Evolutionary conservation across 2,888 invertebrate species (phyloP).

Genomic region (Campaea margaritaria): DNA sequence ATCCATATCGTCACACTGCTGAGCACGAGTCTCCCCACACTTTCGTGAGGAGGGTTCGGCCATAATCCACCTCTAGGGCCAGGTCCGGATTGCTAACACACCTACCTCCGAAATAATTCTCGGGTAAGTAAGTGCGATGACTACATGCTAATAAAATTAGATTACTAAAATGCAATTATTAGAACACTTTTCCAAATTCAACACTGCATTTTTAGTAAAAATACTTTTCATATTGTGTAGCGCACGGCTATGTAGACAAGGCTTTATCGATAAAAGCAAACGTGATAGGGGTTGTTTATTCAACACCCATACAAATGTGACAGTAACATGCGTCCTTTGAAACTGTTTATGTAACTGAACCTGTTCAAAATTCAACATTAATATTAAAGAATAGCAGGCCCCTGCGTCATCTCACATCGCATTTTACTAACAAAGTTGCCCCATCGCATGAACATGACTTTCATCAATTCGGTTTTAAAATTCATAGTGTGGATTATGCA

Average conservation of each 20-base stretch:
- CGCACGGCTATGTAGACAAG: conserved; percentile 6
- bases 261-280: conserved; percentile 9
- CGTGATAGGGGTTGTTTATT: conserved; percentile 41
- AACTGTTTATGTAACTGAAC: conserved; percentile 53
- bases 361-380: conserved; percentile 80
- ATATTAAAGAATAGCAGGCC: conserved; percentile 72
- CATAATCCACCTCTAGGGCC: too few species aligned
- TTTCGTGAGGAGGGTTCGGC: too few species aligned
- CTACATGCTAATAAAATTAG: too few species aligned
- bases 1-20: too few species aligned
- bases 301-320: conserved; percentile 46
- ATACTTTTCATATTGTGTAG: too few species aligned
- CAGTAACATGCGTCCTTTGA: conserved; percentile 43
- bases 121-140: too few species aligned
- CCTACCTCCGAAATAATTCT: too few species aligned
- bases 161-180: too few species aligned
- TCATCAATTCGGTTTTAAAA: conserved; percentile 61
- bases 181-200: too few species aligned
- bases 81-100: too few species aligned
- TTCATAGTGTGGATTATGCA: conserved; percentile 53
- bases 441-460: conserved; percentile 57
- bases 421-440: conserved; percentile 68
- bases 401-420: conserved; percentile 66
- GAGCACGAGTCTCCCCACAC: too few species aligned
- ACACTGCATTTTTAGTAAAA: too few species aligned